Evolutionary conservation across 2,797 vertebrate genomes (phyloP), one percentile per base, ranked within the genome.

Genomic region (Molothrus ater): DNA sequence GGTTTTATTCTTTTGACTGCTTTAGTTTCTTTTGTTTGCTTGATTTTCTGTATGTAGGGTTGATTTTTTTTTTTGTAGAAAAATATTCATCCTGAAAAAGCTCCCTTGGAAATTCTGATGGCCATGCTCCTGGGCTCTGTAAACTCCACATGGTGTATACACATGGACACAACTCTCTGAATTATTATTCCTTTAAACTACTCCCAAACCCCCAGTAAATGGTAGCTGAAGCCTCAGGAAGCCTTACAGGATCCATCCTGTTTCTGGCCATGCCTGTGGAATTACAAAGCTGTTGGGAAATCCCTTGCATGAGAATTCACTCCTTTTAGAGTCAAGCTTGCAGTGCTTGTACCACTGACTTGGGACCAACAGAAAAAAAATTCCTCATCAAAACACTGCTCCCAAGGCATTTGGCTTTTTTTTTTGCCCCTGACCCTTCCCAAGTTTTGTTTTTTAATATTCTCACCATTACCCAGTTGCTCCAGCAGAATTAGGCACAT

Each of bases 91-190:
- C 29, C 9, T 92, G 28, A 28, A 31, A 89, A 80, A 88, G 10
- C 26, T 85, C 17, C 50, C 22, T 51, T 76, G 80, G 59, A 90
- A 94, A 68, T 24, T 38, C 25, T n/a, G 22, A 83, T 50, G 54
- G 38, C 34, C 7, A 2, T 4, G 0, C 22, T 75, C 47, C 24
- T 0, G 0, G 16, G 28, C 63, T 89, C 71, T 79, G 42, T 29
- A 59, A 75, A 63, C 26, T 54, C 72, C 34, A 60, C 16, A 17
- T 18, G 29, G 10, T 50, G 24, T 42, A 71, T 21, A 43, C 28
- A 38, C 51, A 76, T 1, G 4, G 13, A 79, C 26, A 47, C 45
- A 60, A n/a, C 25, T 61, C 31, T 63, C 61, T 86, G n/a, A 92
- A 68, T 64, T 73, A 53, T 18, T 10, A 48, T 64, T 80, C 79